These are phyloP conservation scores for Sminthopsis crassicaudata DNA, from an alignment of 2,113 vertebrate genomes.

Conservation along the genomic window DNA sequence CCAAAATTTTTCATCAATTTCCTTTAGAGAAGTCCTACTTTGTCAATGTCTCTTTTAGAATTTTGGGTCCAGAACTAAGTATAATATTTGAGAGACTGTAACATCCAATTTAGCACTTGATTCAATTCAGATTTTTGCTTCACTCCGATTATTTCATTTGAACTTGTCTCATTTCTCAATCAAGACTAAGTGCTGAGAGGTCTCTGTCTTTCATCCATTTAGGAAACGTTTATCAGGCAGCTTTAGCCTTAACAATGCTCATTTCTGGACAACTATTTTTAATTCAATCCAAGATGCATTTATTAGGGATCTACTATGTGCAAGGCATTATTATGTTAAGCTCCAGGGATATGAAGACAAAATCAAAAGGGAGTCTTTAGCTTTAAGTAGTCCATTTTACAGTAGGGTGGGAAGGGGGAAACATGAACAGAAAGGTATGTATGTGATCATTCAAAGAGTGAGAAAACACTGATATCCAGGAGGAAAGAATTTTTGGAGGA, in stretches of 20 bases:
- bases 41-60: background rate
- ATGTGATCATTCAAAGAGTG: background rate
- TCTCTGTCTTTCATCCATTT: background rate
- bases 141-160: background rate
- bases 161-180: background rate
- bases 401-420: background rate
- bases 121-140: background rate
- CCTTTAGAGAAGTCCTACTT: background rate
- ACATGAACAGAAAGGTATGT: background rate
- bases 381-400: background rate
- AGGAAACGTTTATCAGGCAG: background rate
- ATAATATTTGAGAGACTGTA: background rate
- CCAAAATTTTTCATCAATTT: background rate
- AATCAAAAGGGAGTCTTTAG: background rate
- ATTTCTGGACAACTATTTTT: background rate
- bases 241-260: background rate
- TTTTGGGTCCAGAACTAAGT: constrained; percentile 1
- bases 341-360: background rate
- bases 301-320: background rate
- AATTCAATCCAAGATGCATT: background rate
- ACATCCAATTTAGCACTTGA: background rate
- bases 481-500: background rate
- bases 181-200: background rate
- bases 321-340: background rate
- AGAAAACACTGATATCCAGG: background rate